A percentile compares a stretch with the other conserved stretches of the same genome.
Conservation (phyloP, 37 sponge, comb jelly and placozoan genomes). For the Tethya wilhelma region DNA sequence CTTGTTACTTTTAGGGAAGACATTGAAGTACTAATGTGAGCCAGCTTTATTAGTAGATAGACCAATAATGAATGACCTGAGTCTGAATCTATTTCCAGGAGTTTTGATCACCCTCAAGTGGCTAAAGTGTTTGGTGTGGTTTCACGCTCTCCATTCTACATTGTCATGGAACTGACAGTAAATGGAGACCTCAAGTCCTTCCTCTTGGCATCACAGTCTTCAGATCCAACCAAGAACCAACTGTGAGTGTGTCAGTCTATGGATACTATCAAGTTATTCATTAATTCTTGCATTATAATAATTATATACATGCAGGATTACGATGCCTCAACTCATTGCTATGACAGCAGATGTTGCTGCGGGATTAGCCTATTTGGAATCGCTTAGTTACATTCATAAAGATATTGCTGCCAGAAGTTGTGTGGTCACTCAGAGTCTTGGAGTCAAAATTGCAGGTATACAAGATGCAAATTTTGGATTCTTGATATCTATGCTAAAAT, state of each 20-base stretch:
- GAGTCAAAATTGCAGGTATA: conserved; percentile 76
- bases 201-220: conserved; percentile 36
- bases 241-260: background rate
- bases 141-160: conserved; percentile 68
- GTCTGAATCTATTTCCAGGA: too few relatives aligned
- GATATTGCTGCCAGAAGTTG: conserved; percentile 90
- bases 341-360: conserved; percentile 73
- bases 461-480: too few relatives aligned
- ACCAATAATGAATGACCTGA: too few relatives aligned
- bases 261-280: background rate
- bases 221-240: background rate
- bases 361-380: conserved; percentile 72
- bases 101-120: conserved; percentile 66
- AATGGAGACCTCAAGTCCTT: conserved; percentile 91
- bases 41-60: too few relatives aligned
- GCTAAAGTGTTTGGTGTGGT: conserved; percentile 79
- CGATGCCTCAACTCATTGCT: conserved; percentile 39
- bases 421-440: conserved; percentile 69
- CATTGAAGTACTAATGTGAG: conserved; percentile 34
- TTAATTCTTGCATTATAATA: background rate
- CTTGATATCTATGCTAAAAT: background rate
- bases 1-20: conserved; percentile 57
- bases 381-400: conserved; percentile 54
- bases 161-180: conserved; percentile 71
- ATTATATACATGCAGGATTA: conserved; percentile 15